A percentile compares a stretch with the other conserved stretches of the same genome.
phyloP scores from a whole-genome alignment of 2,888 invertebrate genomes.

The Sycophila texana region DNA sequence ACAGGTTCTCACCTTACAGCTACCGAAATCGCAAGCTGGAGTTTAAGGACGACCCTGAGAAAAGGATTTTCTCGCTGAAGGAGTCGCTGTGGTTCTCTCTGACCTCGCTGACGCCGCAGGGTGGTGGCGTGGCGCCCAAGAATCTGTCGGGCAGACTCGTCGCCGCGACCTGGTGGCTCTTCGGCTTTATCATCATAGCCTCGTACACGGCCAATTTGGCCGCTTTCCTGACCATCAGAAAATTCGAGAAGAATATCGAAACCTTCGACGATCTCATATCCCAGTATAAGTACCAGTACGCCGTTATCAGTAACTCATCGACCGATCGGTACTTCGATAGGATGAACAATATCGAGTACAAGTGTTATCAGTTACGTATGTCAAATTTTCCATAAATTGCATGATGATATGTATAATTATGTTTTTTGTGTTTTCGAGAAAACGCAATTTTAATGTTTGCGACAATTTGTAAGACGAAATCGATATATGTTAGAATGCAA shows the following conservation, averaged over 20 bases:
- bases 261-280: slow-evolving; percentile 95
- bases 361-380: slow-evolving; percentile 91
- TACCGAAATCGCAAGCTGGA: slow-evolving; percentile 95
- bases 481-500: neutral
- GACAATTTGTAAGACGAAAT: too few species aligned
- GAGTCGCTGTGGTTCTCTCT: slow-evolving; percentile 99
- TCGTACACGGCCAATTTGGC: slow-evolving; percentile 99
- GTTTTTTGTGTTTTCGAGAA: neutral
- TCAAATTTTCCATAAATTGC: slow-evolving; percentile 45
- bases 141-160: slow-evolving; percentile 95
- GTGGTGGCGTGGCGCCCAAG: slow-evolving; percentile 96
- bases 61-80: slow-evolving; percentile 94
- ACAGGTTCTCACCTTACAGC: slow-evolving; percentile 97
- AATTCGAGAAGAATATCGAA: slow-evolving; percentile 94
- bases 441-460: slow-evolving; percentile 1
- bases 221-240: slow-evolving; percentile 95
- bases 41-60: slow-evolving; percentile 94
- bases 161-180: slow-evolving; percentile 99
- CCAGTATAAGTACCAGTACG: slow-evolving; percentile 97
- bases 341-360: slow-evolving; percentile 96
- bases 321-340: slow-evolving; percentile 96
- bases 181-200: slow-evolving; percentile 98
- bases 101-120: slow-evolving; percentile 97
- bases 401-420: too few species aligned
- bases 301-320: slow-evolving; percentile 90